A percentile compares a stretch with the other conserved stretches of the same genome.
Evolutionary conservation across 2,888 invertebrate species (phyloP).

Genomic region (Dynastes grantii): DNA sequence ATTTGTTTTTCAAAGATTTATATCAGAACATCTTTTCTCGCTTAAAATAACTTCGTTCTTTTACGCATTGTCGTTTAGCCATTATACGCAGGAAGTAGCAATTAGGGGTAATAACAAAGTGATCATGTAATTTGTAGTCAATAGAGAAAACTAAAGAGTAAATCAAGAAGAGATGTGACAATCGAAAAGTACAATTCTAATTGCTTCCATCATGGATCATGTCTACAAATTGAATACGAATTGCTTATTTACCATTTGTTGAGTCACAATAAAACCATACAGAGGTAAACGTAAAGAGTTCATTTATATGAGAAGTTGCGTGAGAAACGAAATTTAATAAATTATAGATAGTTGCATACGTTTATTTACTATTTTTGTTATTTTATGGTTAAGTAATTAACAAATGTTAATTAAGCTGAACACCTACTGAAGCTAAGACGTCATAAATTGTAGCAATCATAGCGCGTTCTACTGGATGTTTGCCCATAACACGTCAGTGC

Average conservation of each 20-base stretch:
- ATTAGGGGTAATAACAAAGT: conserved; percentile 40
- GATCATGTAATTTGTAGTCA: conserved; percentile 42
- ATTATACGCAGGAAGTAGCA: conserved; percentile 31
- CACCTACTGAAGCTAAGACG: too few species aligned
- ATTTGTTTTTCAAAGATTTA: too few species aligned
- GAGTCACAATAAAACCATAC: not conserved
- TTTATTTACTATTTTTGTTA: too few species aligned
- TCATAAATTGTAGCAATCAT: too few species aligned
- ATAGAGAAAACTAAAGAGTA: conserved; percentile 13
- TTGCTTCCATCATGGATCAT: conserved; percentile 30
- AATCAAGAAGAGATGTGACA: conserved; percentile 35
- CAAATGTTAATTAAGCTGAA: too few species aligned
- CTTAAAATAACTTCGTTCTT: not conserved
- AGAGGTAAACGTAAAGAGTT: not conserved
- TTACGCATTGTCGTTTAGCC: conserved; percentile 11
- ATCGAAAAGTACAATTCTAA: conserved; percentile 39
- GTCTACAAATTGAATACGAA: conserved; percentile 41
- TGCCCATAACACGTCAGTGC: too few species aligned
- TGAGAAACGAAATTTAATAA: not conserved
- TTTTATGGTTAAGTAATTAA: too few species aligned
- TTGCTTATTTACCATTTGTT: conserved; percentile 21
- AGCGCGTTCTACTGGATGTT: too few species aligned
- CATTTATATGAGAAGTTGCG: not conserved
- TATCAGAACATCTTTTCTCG: too few species aligned
- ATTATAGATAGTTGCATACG: not conserved